Percentiles rank a stretch among this genome's conserved stretches.
phyloP scores from a whole-genome alignment of 1,140 invertebrate genomes.

The Tachypleus tridentatus region DNA sequence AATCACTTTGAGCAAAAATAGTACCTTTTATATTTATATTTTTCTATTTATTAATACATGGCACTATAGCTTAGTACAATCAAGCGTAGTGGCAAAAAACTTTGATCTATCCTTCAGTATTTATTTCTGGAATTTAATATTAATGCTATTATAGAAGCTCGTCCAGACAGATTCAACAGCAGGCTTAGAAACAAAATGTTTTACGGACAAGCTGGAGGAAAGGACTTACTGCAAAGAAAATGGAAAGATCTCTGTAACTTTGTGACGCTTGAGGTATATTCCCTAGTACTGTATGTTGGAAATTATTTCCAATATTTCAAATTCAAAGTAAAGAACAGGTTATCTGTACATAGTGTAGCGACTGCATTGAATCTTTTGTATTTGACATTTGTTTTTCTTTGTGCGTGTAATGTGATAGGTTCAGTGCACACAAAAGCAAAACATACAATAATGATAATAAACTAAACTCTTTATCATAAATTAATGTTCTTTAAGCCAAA shows the following conservation, averaged over 20 bases:
- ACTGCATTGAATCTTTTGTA: too few relatives aligned
- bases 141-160: slow-evolving; percentile 57
- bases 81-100: not conserved
- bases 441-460: too few relatives aligned
- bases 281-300: too few relatives aligned
- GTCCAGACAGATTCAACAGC: slow-evolving; percentile 95
- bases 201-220: slow-evolving; percentile 93
- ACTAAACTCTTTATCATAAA: too few relatives aligned
- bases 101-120: not conserved
- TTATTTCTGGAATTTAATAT: too few relatives aligned
- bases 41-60: not conserved
- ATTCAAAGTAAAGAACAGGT: too few relatives aligned
- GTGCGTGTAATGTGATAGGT: too few relatives aligned
- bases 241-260: slow-evolving; percentile 91
- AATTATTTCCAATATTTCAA: too few relatives aligned
- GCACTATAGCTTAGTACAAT: too few relatives aligned
- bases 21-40: not conserved
- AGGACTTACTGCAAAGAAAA: slow-evolving; percentile 85
- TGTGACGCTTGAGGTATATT: slow-evolving; percentile 56
- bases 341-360: too few relatives aligned
- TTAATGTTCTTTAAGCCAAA: too few relatives aligned
- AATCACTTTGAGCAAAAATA: not conserved
- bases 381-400: not conserved
- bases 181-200: slow-evolving; percentile 93
- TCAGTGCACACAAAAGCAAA: too few relatives aligned